Conservation (phyloP, 2,113 vertebrate species). For the Peromyscus polionotus region DNA sequence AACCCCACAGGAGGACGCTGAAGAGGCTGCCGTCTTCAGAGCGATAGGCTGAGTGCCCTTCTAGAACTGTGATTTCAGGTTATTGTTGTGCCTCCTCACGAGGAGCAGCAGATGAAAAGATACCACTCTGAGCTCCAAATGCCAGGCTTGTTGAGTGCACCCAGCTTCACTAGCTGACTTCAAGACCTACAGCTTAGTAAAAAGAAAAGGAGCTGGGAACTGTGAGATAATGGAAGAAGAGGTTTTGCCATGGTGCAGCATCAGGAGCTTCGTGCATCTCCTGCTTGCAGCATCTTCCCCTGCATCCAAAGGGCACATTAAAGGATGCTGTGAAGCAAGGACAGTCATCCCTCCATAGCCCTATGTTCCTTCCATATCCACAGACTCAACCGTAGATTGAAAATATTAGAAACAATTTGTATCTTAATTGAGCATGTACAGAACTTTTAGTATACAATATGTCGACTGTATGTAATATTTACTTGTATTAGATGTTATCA, state of each 20-base stretch:
- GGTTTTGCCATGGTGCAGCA: no score
- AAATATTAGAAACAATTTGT: background rate
- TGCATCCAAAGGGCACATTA: background rate
- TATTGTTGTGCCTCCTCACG: background rate
- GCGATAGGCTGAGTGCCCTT: background rate
- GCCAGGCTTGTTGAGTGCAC: background rate
- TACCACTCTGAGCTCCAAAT: background rate
- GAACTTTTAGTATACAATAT: background rate
- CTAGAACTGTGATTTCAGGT: constrained; percentile 3
- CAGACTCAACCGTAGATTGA: background rate
- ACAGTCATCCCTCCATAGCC: no score
- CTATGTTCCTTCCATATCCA: background rate
- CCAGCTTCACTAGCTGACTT: background rate
- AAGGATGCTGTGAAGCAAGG: background rate
- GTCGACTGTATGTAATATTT: background rate
- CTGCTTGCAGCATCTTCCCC: background rate
- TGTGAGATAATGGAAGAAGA: background rate
- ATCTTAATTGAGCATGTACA: background rate
- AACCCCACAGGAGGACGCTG: background rate
- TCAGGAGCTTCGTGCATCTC: background rate
- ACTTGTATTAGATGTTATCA: background rate
- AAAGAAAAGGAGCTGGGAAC: background rate
- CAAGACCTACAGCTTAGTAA: background rate
- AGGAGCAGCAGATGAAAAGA: background rate
- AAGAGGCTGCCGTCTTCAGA: constrained; percentile 26